Evolutionary conservation across 2,888 invertebrate genomes (phyloP).

Genomic region (Seira musarum): DNA sequence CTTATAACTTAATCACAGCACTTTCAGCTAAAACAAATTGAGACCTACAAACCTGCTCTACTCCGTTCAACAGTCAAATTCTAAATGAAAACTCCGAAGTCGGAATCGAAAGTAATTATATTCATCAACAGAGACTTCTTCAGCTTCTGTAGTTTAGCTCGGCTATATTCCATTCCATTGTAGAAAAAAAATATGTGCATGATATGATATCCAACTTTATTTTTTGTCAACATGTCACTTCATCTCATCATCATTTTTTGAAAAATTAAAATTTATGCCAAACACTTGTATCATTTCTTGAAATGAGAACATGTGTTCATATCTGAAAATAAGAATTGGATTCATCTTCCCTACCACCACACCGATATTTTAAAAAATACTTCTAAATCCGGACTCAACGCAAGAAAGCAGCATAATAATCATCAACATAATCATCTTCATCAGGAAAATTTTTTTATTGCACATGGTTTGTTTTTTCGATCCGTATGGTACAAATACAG

Average conservation of each 20-base stretch:
- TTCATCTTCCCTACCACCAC: not conserved
- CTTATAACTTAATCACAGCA: too few relatives aligned
- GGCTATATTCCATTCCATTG: not conserved
- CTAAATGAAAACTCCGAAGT: slow-evolving; percentile 31
- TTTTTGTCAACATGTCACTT: slow-evolving; percentile 27
- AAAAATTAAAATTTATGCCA: slow-evolving; percentile 51
- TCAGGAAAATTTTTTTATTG: not conserved
- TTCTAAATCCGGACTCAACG: not conserved
- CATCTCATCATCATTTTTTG: slow-evolving; percentile 19
- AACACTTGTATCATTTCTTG: slow-evolving; percentile 47
- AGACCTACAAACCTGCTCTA: too few relatives aligned
- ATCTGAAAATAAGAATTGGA: not conserved
- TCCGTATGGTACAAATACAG: too few relatives aligned
- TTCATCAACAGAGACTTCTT: too few relatives aligned
- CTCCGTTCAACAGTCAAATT: slow-evolving; percentile 20
- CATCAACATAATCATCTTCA: not conserved
- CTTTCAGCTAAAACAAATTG: not conserved
- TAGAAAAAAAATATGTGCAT: slow-evolving; percentile 17
- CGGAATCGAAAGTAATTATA: slow-evolving; percentile 41
- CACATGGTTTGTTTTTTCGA: too few relatives aligned
- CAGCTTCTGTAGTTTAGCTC: too few relatives aligned
- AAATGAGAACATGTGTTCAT: slow-evolving; percentile 5
- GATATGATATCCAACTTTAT: not conserved
- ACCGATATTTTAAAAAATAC: not conserved
- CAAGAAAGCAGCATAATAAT: not conserved